Conservation (phyloP, 92 coral and sea anemone genomes). For the Pocillopora grandis region DNA sequence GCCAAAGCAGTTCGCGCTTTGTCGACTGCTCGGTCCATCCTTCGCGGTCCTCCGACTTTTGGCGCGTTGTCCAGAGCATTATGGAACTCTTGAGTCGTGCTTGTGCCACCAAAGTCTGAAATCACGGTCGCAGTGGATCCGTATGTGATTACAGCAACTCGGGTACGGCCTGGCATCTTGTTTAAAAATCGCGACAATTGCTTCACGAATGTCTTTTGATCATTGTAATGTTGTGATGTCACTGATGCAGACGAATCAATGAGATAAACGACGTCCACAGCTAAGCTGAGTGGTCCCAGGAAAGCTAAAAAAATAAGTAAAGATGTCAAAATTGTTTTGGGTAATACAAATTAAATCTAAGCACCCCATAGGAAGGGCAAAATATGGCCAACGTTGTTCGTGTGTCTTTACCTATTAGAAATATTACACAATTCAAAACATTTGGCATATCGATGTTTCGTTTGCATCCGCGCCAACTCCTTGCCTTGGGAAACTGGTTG, state of each 20-base stretch:
- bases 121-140: conserved; percentile 54
- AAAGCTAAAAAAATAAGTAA: neutral
- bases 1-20: conserved; percentile 42
- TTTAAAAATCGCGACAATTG: conserved; percentile 52
- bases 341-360: neutral
- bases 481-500: neutral
- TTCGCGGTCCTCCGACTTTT: conserved; percentile 54
- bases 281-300: conserved; percentile 48
- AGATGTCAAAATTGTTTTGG: no score
- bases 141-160: conserved; percentile 63
- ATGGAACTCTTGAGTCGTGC: conserved; percentile 25
- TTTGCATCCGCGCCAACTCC: neutral
- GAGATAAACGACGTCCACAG: conserved; percentile 59
- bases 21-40: conserved; percentile 56
- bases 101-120: conserved; percentile 36
- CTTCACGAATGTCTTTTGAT: conserved; percentile 49
- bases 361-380: neutral
- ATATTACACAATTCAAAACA: conserved; percentile 12
- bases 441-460: conserved; percentile 7
- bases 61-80: conserved; percentile 41
- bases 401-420: conserved; percentile 16
- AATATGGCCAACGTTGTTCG: no score
- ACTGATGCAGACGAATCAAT: conserved; percentile 63
- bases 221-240: conserved; percentile 21
- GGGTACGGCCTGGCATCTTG: conserved; percentile 41